These are phyloP conservation scores for Eupithecia abbreviata DNA, from an alignment of 2,888 invertebrate species.

Conservation along the genomic window DNA sequence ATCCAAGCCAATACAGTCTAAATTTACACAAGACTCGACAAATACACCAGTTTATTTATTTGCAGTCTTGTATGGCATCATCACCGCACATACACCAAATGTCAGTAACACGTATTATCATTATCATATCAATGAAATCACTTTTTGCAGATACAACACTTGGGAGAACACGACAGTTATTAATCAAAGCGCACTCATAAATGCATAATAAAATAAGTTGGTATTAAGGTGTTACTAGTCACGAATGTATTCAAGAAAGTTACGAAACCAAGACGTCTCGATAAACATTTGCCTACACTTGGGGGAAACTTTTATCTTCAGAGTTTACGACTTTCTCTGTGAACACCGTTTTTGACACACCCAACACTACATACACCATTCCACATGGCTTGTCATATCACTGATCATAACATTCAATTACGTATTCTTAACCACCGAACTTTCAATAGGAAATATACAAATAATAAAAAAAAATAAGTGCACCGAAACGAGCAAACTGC, in stretches of 20 bases:
- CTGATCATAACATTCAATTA: slow-evolving; percentile 36
- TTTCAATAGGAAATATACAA: slow-evolving; percentile 12
- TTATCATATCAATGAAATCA: slow-evolving; percentile 36
- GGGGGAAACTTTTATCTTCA: slow-evolving; percentile 56
- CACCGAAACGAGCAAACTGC: slow-evolving; percentile 47
- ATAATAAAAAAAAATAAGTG: slow-evolving; percentile 19
- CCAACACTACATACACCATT: slow-evolving; percentile 48
- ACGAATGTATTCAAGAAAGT: slow-evolving; percentile 54
- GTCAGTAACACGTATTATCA: slow-evolving; percentile 39
- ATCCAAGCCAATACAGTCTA: slow-evolving; percentile 52
- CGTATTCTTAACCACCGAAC: slow-evolving; percentile 13
- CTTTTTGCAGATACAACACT: slow-evolving; percentile 22
- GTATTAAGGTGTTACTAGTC: slow-evolving; percentile 44
- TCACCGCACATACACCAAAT: slow-evolving; percentile 30
- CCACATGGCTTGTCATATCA: slow-evolving; percentile 10
- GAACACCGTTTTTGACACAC: slow-evolving; percentile 46
- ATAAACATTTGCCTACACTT: slow-evolving; percentile 59
- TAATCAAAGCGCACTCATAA: slow-evolving; percentile 41
- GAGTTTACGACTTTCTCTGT: slow-evolving; percentile 70
- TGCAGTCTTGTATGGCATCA: slow-evolving; percentile 30
- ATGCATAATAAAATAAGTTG: slow-evolving; percentile 46
- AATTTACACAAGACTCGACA: slow-evolving; percentile 49
- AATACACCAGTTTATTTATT: slow-evolving; percentile 37
- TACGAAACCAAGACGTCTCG: slow-evolving; percentile 55
- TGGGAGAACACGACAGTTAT: slow-evolving; percentile 33